These are phyloP conservation scores for Spheniscus mendiculus DNA, from an alignment of 2,113 vertebrate species.

Conservation along the genomic window DNA sequence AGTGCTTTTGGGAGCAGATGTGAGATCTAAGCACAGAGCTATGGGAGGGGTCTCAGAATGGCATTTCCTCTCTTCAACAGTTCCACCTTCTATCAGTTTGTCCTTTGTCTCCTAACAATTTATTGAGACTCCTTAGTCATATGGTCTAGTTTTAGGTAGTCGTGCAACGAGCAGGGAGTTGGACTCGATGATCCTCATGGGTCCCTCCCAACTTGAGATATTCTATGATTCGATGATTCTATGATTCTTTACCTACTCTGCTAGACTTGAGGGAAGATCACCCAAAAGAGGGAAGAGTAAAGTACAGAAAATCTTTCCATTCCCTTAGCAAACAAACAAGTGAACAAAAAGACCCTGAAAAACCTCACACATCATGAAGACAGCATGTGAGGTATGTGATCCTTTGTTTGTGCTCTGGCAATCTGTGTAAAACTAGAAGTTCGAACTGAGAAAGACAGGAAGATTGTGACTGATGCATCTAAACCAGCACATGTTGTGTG, in stretches of 20 bases:
- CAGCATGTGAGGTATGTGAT: neutral
- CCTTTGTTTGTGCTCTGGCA: neutral
- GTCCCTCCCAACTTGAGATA: neutral
- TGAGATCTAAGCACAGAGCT: neutral
- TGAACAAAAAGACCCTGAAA: neutral
- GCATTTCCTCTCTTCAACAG: neutral
- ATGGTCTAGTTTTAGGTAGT: neutral
- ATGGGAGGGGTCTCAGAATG: neutral
- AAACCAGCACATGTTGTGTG: neutral
- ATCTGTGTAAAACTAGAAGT: neutral
- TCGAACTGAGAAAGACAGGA: neutral
- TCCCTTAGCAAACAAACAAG: neutral
- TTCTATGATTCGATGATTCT: neutral
- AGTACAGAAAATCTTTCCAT: neutral
- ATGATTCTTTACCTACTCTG: neutral
- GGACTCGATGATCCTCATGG: neutral
- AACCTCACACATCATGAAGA: neutral
- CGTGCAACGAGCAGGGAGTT: neutral
- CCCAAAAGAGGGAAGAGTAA: neutral
- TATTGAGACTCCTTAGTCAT: neutral
- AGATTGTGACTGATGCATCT: neutral
- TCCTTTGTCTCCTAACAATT: neutral
- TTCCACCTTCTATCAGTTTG: neutral
- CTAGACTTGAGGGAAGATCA: neutral
- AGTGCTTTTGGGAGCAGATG: neutral